A percentile compares a stretch with the other conserved stretches of the same genome.
phyloP scores from a whole-genome alignment of 2,113 vertebrate genomes.

The Apodemus sylvaticus region DNA sequence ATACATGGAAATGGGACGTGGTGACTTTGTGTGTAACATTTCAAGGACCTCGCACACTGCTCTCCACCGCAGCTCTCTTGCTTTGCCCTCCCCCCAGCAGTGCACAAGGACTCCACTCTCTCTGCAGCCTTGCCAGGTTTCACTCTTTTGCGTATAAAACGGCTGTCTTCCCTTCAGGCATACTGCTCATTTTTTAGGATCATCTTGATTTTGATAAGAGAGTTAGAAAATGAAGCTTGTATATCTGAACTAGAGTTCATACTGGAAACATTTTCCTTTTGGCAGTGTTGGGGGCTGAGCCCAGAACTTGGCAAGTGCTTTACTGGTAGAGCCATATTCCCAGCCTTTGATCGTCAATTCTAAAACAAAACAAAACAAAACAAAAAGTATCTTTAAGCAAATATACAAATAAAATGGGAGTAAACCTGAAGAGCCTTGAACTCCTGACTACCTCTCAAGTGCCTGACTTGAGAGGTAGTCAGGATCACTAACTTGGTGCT shows the following conservation, averaged over 20 bases:
- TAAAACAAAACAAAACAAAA: no score
- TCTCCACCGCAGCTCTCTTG: neutral
- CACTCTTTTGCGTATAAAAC: neutral
- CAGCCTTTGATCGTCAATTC: neutral
- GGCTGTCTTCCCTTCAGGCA: neutral
- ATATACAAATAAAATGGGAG: neutral
- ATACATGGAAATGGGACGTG: neutral
- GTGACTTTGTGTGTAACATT: neutral
- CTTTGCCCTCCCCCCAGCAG: neutral
- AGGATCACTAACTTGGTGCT: neutral
- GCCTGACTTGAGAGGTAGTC: neutral
- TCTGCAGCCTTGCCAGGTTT: neutral
- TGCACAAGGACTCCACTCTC: neutral
- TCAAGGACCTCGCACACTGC: neutral
- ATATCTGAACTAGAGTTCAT: neutral
- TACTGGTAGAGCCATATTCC: neutral
- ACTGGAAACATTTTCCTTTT: neutral
- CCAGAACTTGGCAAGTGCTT: neutral
- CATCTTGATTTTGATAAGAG: conserved; percentile 40
- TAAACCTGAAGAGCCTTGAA: conserved; percentile 30
- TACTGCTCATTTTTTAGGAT: conserved; percentile 29
- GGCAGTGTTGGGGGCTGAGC: neutral
- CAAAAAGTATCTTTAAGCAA: neutral
- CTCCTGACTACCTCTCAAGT: conserved; percentile 13
- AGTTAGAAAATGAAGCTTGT: neutral